Evolutionary conservation across 2,113 vertebrate species (phyloP), one percentile per base, ranked within the genome.

Genomic region (Epinephelus lanceolatus): DNA sequence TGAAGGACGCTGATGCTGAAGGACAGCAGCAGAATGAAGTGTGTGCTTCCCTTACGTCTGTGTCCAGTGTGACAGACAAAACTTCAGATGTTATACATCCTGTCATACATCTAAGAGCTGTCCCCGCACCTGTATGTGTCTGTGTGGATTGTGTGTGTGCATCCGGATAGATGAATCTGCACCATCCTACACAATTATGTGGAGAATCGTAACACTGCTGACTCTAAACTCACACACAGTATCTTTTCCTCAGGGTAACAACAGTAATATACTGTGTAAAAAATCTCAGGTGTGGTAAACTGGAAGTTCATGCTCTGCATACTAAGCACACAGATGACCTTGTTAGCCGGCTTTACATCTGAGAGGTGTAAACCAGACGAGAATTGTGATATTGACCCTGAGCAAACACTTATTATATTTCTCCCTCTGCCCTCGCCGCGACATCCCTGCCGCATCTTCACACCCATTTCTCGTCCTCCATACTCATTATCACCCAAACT

Each of bases 301-400:
- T 67, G 79, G 42, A 70, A 18, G 60, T 55, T 72, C 60, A 33
- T 10, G 14, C 75, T 82, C 55, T 83, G 83, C 87, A 90, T 84
- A 27, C 66, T 18, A 90, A 91, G 15, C 56, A 37, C 45, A 63
- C n/a, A 33, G 21, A 47, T 42, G 79, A 88, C 89, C 89, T 91
- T 91, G 87, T 71, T 30, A 51, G 25, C 25, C 81, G 42, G 6
- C n/a, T 23, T 33, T 12, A 71, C 5, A 10, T 83, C 78, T 49
- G 51, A 56, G 76, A 81, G 27, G 81, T 72, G 68, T 81, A 68
- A 87, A 63, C 67, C 57, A 73, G 68, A 15, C 0, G 42, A 72
- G 53, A 76, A 79, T 63, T 71, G 69, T 81, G 42, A 83, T 81
- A 62, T 49, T 74, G 86, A 90, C 74, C 60, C 53, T 30, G 62